Evolutionary conservation across 2,888 invertebrate genomes (phyloP), one percentile per base, ranked within the genome.

Genomic region (Antheraea yamamai): DNA sequence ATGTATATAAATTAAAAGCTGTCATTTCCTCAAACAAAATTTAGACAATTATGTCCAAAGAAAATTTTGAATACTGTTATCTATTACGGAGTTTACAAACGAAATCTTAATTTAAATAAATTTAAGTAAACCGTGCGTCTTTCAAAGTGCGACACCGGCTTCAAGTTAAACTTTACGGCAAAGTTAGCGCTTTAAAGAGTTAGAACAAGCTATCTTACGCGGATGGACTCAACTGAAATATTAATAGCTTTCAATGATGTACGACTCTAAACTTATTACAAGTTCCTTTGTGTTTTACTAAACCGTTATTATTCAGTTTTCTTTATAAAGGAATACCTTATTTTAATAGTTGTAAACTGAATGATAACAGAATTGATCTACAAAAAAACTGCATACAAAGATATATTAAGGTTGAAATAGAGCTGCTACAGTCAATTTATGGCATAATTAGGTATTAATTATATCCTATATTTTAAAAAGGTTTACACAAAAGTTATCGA

Each of bases 201-300:
- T 83, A 78, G 78, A 76, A 78, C 80, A 82, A 82, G 81, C 79
- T 79, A 77, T 79, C 79, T 80, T 79, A 80, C 77, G 77, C 76
- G 68, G 73, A 76, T 66, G 77, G 79, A 81, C 82, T 81, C 79
- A 79, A 79, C 79, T 80, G 79, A 81, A 83, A 84, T 84, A 81
- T 81, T 83, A 81, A 84, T 82, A 78, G 77, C 77, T 77, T 78
- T 77, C 77, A 77, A 79, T 76, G 75, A 76, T 76, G 71, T 76
- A 74, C 71, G 52, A 55, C 61, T 76, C 26, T 76, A 73, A 75
- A 77, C 74, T 73, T 75, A 72, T 68, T 66, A 76, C 35, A 73
- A 75, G 51, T 61, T 55, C 71, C 30, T 71, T 72, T 58, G 47
- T 71, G 58, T 61, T 70, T 70, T 39, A 70, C 39, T n/a, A n/a